Evolutionary conservation across 2,113 vertebrate genomes (phyloP).

Genomic region (Haemorhous mexicanus): DNA sequence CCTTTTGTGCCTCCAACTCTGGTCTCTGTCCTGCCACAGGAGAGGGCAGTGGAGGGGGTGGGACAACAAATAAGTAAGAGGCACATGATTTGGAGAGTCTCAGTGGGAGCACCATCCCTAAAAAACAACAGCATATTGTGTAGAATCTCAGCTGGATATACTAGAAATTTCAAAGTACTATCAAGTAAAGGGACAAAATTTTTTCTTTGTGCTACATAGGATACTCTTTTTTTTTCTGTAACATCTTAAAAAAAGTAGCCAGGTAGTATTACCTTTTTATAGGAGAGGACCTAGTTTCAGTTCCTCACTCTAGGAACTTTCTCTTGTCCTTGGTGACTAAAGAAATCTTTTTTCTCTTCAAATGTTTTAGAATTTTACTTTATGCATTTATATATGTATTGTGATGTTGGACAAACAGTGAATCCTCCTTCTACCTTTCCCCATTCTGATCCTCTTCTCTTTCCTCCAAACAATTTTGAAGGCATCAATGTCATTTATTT

Average conservation of each 20-base stretch:
- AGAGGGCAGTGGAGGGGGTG: background rate
- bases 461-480: background rate
- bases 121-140: background rate
- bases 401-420: background rate
- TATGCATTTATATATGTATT: background rate
- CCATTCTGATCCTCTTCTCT: background rate
- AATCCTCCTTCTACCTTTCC: background rate
- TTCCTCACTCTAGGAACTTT: background rate
- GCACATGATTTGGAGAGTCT: background rate
- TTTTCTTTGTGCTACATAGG: background rate
- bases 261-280: background rate
- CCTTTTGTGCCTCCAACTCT: background rate
- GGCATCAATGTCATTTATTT: background rate
- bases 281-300: background rate
- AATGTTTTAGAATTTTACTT: background rate
- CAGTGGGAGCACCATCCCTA: background rate
- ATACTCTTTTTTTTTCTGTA: background rate
- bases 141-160: background rate
- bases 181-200: background rate
- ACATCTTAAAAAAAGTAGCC: background rate
- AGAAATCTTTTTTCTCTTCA: background rate
- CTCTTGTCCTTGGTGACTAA: background rate
- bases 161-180: background rate
- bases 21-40: background rate
- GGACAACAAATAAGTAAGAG: background rate